Base-by-base conservation (phyloP, 2,888 invertebrate species). In the Acrocyrtus sp. region DNA sequence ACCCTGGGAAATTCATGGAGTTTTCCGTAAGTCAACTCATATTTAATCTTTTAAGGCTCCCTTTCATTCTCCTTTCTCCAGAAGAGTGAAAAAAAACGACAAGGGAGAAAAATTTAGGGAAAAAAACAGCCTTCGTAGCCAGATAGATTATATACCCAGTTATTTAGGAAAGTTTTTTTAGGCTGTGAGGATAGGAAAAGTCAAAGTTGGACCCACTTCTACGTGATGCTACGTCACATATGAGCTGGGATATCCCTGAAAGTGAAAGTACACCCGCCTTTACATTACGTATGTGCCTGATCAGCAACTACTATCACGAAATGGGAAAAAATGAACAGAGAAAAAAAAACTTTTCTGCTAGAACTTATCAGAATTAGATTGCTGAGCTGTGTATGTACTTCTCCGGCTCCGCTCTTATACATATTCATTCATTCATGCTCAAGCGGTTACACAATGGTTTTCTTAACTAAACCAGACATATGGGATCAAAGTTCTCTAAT, bases 31-130 rank as follows among this genome's bases (percentile, higher is more conserved):
- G 70, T 70, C 70, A 70, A 63, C 70, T 62, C 69, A 69, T 63
- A 70, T 70, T 70, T 70, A 70, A 70, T 70, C 70, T 70, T 63
- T 62, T 70, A 70, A 70, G 62, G 57, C 70, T 70, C 62, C 51
- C 51, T 47, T 63, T 62, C 62, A 62, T 70, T 62, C 69, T 61
- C 43, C 45, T 5, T 53, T 26, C 39, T 68, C 57, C 26, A 50
- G 26, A 43, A 27, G 15, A 17, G 34, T 8, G 22, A 48, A 17
- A 48, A 48, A n/a, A n/a, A n/a, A n/a, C n/a, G n/a, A 48, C 48
- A 21, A 48, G 17, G 48, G n/a, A n/a, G n/a, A n/a, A n/a, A n/a
- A n/a, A n/a, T n/a, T n/a, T n/a, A 57, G 34, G 34, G 29, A 34
- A 19, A 51, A 51, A 43, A 51, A 53, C 17, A 56, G 56, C 27